Base-by-base conservation (phyloP, 30 jellyfish, hydroid and myxozoan genomes). In the Hydractinia echinata region DNA sequence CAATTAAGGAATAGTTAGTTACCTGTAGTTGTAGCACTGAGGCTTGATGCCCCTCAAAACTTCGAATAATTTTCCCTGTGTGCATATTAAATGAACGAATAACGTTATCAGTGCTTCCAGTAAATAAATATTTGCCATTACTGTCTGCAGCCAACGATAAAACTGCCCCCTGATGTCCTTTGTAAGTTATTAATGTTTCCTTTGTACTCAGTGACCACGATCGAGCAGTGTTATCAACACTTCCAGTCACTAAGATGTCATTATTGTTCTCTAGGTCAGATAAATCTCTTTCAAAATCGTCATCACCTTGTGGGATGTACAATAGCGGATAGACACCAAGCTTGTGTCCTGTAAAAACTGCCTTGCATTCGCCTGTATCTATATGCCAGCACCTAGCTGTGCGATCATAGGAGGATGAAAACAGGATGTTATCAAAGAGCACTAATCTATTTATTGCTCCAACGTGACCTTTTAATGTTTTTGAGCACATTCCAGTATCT, bases 401-500 rank as follows among this genome's bases (percentile, higher is more conserved):
- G 18, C 90, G 94, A 84, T 92, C 98, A 62, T 92, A 92, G 39
- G 96, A 84, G 49, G 96, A 87, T 5, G 98, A 92, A 76, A 92
- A 87, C 4, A 92, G 76, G 44, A 92, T 85, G 73, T 81, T 87
- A 0, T 91, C 96, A 51, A 84, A 70, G 8, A 87, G 81, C 48
- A 84, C 88, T 15, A 92, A 70, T 55, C 84, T 84, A 64, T 92
- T 92, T 21, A 92, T 96, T 18, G 96, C 94, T 9, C 84, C 96
- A n/a, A 88, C 79, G 64, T 92, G 98, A 6, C 98, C 98, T n/a
- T 87, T 85, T 48, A 92, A 76, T n/a, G 95, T 86, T 67, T 92
- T 92, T 73, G 91, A 84, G 82, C 98, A 92, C 91, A 87, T 73
- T 50, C 98, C 98, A 19, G 96, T 92, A 4, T 83, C 98, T 2